Evolutionary conservation across 2,888 invertebrate species (phyloP), one percentile per base, ranked within the genome.

Genomic region (Phragmatobia fuliginosa): DNA sequence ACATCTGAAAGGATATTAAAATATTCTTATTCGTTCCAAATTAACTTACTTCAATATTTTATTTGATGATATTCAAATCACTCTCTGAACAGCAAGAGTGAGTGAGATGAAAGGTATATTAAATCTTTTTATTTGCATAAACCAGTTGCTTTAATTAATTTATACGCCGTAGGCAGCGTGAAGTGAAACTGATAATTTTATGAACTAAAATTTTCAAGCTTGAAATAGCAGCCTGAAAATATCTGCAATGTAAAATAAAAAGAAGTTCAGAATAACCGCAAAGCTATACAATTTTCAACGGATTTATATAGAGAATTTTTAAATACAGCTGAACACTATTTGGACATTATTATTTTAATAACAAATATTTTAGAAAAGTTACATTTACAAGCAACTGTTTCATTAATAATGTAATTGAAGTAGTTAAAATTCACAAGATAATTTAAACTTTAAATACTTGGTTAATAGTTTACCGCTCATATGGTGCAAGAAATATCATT

Each of bases 101-200:
- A 28, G 56, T 11, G 52, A 31, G 49, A 49, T 52, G n/a, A 32
- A 62, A 52, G 62, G 62, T 62, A 41, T 67, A 62, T 68, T 68
- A 68, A 63, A 68, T 58, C 63, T 63, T 68, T 68, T 59, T 45
- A 68, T 68, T 68, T 63, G 63, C 63, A 68, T 68, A 63, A 63
- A 59, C 68, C 68, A 25, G 33, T 68, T 58, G 11, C 58, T 21
- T 63, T 63, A 58, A 68, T 63, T 63, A 63, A 68, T 68, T 63
- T 63, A 56, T 56, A 32, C 49, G 18, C 11, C 8, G 28, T 11
- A 58, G 38, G 21, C 25, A 58, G 36, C 6, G 52, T n/a, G 31
- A 66, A 66, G 32, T 45, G 32, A 45, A 45, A 60, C n/a, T 31
- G 21, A 41, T 36, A 41, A 28, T 59, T 58, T 66, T 59, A 41